Percentiles rank a stretch among this genome's conserved stretches.
These are phyloP conservation scores for Pediacus dermestoides DNA, from an alignment of 2,888 invertebrate genomes.

Conservation along the genomic window DNA sequence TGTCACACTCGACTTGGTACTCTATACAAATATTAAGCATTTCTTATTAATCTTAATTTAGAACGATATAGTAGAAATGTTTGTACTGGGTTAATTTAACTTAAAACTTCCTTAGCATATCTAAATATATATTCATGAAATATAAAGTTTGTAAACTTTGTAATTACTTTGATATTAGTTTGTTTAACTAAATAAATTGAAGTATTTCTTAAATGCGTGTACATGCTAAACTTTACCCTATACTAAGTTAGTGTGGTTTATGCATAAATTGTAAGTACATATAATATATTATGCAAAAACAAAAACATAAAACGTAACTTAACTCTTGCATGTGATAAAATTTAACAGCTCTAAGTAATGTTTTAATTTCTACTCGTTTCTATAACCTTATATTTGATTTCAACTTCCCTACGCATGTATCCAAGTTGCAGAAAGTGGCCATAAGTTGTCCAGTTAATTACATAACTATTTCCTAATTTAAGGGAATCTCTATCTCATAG, in stretches of 20 bases:
- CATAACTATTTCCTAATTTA: conserved; percentile 4
- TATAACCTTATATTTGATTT: too few species aligned
- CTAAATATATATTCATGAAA: conserved; percentile 8
- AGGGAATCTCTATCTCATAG: conserved; percentile 6
- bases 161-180: conserved; percentile 18
- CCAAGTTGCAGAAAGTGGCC: too few species aligned
- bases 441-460: conserved; percentile 4
- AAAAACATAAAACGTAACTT: too few species aligned
- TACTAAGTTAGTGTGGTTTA: too few species aligned
- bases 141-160: conserved; percentile 10
- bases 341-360: not conserved
- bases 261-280: too few species aligned
- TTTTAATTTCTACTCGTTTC: too few species aligned
- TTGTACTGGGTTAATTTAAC: conserved; percentile 5
- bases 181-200: conserved; percentile 9
- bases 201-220: conserved; percentile 7
- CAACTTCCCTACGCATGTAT: too few species aligned
- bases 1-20: too few species aligned
- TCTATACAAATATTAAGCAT: too few species aligned
- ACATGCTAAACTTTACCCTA: not conserved
- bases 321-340: not conserved
- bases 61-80: conserved; percentile 2
- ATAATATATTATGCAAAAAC: too few species aligned
- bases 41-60: too few species aligned
- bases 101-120: conserved; percentile 6